Base-by-base conservation (phyloP, 2,888 invertebrate species). In the Aphidoletes aphidimyza region DNA sequence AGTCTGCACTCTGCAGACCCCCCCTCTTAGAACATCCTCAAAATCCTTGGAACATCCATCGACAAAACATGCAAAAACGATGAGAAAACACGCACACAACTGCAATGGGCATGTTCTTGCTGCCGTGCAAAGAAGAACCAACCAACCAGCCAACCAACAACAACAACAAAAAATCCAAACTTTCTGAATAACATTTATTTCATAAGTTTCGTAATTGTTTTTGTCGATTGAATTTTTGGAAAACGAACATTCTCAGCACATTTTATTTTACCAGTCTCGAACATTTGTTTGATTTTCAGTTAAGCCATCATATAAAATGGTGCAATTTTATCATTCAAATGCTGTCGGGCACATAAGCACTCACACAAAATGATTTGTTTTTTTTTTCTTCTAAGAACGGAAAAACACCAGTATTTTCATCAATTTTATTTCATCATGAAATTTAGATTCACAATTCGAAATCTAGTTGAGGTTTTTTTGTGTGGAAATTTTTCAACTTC, bases 101-200 rank as follows among this genome's bases (percentile, higher is more conserved):
- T 69, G 69, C 69, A 69, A 22, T 2, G 54, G n/a, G n/a, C n/a
- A n/a, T n/a, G n/a, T n/a, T n/a, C 69, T 14, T 30, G 26, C 54
- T 8, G 22, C 22, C 47, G 39, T 8, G 39, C 6, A 5, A 11
- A 11, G 39, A 39, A 39, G 39, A 39, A 39, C 6, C 39, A 39
- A 39, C 39, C 5, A 39, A 39, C 6, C 39, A 11, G 11, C 5
- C 5, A 11, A 8, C 6, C 39, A 39, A 39, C 6, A 39, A 11
- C 5, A 39, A 39, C 6, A 39, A 54, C n/a, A 54, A 22, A 54
- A 22, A 34, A 69, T 0, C 26, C 9, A 69, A 69, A 69, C 26
- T 34, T 69, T 69, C n/a, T 69, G 69, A 69, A 69, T 69, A 69
- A 69, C 69, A 69, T 69, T 69, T 69, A 69, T 69, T 69, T 69